Conservation (phyloP, 2,888 invertebrate genomes). For the Andrena camellia region DNA sequence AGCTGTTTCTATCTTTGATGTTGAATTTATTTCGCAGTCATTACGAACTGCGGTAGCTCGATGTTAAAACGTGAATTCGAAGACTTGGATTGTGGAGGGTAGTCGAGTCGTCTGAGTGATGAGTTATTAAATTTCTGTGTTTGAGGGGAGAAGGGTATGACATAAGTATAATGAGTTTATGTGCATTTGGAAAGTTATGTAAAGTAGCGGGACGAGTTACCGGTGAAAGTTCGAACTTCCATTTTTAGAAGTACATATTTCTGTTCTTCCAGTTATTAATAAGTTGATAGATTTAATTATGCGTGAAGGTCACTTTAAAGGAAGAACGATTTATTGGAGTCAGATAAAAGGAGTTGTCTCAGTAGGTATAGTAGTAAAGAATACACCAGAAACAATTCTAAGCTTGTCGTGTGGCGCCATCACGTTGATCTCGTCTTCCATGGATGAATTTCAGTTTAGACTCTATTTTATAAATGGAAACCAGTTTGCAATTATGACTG, state of each 20-base stretch:
- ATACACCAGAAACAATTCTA: not conserved
- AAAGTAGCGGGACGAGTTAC: not conserved
- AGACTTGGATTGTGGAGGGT: not conserved
- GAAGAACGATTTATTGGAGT: constrained; percentile 6
- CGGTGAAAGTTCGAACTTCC: constrained; percentile 21
- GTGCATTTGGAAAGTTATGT: not conserved
- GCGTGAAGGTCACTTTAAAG: constrained; percentile 18
- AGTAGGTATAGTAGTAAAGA: not conserved
- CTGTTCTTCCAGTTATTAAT: constrained; percentile 19
- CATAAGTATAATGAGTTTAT: not conserved
- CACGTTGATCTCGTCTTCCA: not conserved
- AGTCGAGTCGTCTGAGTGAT: not conserved
- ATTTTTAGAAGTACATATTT: constrained; percentile 15
- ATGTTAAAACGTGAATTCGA: not conserved
- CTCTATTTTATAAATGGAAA: not conserved
- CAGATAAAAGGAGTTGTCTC: not conserved
- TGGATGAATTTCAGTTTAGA: not conserved
- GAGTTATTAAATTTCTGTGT: not conserved
- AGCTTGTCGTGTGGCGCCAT: not conserved
- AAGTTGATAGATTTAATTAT: not conserved
- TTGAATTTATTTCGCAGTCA: not conserved
- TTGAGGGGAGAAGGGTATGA: not conserved
- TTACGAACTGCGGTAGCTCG: not conserved
- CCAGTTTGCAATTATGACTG: not conserved
- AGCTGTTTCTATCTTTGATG: not conserved